Conservation (phyloP, 2,113 vertebrate genomes). For the Apaloderma vittatum region DNA sequence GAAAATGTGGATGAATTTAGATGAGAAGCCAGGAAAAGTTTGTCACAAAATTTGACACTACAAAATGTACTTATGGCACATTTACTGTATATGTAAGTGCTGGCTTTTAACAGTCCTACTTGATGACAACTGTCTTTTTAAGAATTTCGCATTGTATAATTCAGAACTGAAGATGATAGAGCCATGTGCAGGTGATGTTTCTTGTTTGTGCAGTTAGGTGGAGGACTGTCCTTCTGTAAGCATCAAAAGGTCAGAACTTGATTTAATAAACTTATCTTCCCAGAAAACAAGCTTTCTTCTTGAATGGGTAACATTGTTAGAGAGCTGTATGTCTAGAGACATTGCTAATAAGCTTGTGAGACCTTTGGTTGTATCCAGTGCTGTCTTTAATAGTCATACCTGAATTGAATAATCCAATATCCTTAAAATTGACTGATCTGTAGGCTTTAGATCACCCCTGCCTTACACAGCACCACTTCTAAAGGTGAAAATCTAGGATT, state of each 20-base stretch:
- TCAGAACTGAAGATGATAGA: not conserved
- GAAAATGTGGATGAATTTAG: not conserved
- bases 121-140: not conserved
- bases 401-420: not conserved
- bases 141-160: not conserved
- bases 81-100: not conserved
- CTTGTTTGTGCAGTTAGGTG: not conserved
- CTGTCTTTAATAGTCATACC: conserved; percentile 1
- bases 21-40: not conserved
- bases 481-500: not conserved
- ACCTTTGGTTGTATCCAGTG: not conserved
- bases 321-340: conserved; percentile 21
- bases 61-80: not conserved
- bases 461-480: not conserved
- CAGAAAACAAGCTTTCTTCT: conserved; percentile 48
- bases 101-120: not conserved
- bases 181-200: not conserved
- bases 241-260: conserved; percentile 44
- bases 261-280: conserved; percentile 57
- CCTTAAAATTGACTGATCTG: not conserved
- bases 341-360: conserved; percentile 36
- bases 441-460: not conserved
- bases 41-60: not conserved
- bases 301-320: conserved; percentile 11
- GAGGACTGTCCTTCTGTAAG: not conserved